A percentile compares a stretch with the other conserved stretches of the same genome.
Conservation (phyloP, 1,140 invertebrate species). For the Hydropsyche tenuis region DNA sequence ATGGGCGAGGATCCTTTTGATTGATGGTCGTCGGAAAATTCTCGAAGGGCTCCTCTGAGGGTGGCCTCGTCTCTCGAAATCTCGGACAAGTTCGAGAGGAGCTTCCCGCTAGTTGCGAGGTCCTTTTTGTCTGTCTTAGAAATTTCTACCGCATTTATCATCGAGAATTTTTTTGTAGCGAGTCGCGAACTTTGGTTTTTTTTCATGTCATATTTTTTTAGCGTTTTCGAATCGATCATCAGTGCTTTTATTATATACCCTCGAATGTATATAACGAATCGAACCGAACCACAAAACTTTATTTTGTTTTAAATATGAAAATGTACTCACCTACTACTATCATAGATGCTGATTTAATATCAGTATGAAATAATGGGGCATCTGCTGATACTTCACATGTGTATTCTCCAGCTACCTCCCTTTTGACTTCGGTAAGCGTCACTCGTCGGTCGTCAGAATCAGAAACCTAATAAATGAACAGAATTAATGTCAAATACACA, state of each 20-base stretch:
- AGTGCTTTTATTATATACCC: too few species aligned
- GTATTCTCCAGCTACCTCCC: slow-evolving; percentile 71
- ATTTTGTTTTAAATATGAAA: background rate
- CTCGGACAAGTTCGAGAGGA: slow-evolving; percentile 24
- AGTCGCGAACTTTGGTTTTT: background rate
- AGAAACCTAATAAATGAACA: slow-evolving; percentile 53
- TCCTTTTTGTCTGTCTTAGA: background rate
- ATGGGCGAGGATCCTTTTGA: slow-evolving; percentile 13
- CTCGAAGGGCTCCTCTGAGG: slow-evolving; percentile 11
- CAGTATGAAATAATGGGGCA: slow-evolving; percentile 73
- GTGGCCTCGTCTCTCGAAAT: background rate
- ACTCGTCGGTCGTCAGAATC: slow-evolving; percentile 69
- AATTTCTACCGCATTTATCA: slow-evolving; percentile 18
- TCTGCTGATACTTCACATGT: slow-evolving; percentile 80
- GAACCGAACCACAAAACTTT: background rate
- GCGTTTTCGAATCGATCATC: background rate
- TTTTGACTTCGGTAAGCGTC: slow-evolving; percentile 73
- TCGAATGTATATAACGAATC: background rate
- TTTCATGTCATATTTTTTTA: slow-evolving; percentile 8
- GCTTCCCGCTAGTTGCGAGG: background rate
- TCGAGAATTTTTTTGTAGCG: background rate
- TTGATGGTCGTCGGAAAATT: slow-evolving; percentile 27
- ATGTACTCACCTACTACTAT: slow-evolving; percentile 72
- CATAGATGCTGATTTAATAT: slow-evolving; percentile 67
- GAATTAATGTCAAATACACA: background rate